Base-by-base conservation (phyloP, 2,888 invertebrate species). In the Ectemnius lituratus region DNA sequence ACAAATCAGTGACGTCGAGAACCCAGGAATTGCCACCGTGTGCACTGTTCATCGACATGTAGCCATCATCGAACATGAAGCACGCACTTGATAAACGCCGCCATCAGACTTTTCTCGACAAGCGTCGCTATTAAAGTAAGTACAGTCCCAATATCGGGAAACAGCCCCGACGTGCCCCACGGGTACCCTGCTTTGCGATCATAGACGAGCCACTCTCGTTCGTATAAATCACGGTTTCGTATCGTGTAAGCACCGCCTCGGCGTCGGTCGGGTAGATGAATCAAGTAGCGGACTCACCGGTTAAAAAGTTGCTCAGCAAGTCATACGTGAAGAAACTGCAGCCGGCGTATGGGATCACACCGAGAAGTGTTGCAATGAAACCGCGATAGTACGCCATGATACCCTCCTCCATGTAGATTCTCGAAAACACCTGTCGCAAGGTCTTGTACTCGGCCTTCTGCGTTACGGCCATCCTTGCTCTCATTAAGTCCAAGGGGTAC, bases 291-390 rank as follows among this genome's bases (percentile, higher is more conserved):
- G 68, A 84, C 91, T 92, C 89, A 97, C 97, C 95, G 87, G 92
- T 91, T 87, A 97, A 94, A 84, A 94, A 91, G 75, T 94, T 94
- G 91, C 99, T 99, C 28, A 99, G 93, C 0, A 97, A 96, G 92
- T 99, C 99, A 89, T 98, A 99, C 0, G 98, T 99, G 92, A 96
- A 99, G 92, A 99, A 99, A 16, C 98, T 98, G 64, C 96, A 96
- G 3, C 99, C 99, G 0, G 99, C 98, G 91, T 99, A 99, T 0
- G 98, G 98, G 81, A 99, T 96, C 3, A 98, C 98, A 0, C 99
- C 99, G 20, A 97, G 90, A 67, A 99, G 94, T 0, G 99, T 98
- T 0, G 99, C 97, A 66, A 95, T 92, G 90, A 96, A 98, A 0
- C 99, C 99, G 81, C 96, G 93, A 89, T 97, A 98, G 69, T 98